Conservation (phyloP, 2,888 invertebrate genomes). For the Amphimallon solstitiale region DNA sequence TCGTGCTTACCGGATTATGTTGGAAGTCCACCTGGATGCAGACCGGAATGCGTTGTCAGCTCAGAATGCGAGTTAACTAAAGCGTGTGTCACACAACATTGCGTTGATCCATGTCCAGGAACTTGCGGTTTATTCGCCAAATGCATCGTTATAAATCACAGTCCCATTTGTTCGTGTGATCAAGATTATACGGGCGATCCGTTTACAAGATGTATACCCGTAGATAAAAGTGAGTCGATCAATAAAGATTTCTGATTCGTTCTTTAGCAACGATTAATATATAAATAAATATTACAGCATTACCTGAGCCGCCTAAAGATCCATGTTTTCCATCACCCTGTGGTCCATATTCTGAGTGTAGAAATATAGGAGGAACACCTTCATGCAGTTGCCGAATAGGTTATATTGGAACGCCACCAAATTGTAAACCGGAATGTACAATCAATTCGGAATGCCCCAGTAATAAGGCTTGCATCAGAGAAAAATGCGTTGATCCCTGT, state of each 20-base stretch:
- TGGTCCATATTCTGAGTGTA: constrained; percentile 67
- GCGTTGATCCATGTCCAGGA: constrained; percentile 75
- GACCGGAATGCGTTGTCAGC: constrained; percentile 77
- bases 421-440: constrained; percentile 68
- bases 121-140: constrained; percentile 77
- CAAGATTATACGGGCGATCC: constrained; percentile 71
- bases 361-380: constrained; percentile 73
- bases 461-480: constrained; percentile 79
- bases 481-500: constrained; percentile 83
- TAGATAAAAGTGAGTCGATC: constrained; percentile 46
- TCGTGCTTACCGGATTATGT: constrained; percentile 73
- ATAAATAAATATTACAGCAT: constrained; percentile 48
- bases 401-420: constrained; percentile 75
- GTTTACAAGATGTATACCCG: constrained; percentile 66
- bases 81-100: constrained; percentile 75
- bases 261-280: background rate
- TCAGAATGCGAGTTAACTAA: constrained; percentile 74
- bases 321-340: constrained; percentile 62
- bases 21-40: constrained; percentile 74
- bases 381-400: constrained; percentile 77
- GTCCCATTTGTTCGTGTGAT: constrained; percentile 74
- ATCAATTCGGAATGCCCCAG: constrained; percentile 80
- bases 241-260: background rate
- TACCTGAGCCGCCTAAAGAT: constrained; percentile 47
- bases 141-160: constrained; percentile 78